Conservation (phyloP, 2,113 vertebrate genomes). For the Ancistrus triradiatus region DNA sequence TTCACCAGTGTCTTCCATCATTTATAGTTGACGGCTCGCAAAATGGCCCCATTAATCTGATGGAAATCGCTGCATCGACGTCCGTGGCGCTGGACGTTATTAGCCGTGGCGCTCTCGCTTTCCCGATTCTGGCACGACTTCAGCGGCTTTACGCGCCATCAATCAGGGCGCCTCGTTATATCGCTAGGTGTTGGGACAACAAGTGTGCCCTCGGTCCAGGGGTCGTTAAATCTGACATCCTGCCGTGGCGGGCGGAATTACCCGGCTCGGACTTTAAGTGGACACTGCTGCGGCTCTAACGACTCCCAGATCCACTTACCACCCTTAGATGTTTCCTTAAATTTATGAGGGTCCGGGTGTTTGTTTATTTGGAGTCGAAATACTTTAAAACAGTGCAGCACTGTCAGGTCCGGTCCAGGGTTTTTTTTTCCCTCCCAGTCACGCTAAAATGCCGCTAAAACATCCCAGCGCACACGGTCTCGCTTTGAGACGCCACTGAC, state of each 20-base stretch:
- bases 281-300: constrained; percentile 32
- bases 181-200: constrained; percentile 31
- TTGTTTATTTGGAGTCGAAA: constrained; percentile 33
- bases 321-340: constrained; percentile 39
- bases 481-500: constrained; percentile 36
- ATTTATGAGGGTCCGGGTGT: constrained; percentile 20
- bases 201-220: constrained; percentile 31
- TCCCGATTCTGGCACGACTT: not conserved
- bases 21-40: constrained; percentile 27
- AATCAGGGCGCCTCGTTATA: constrained; percentile 21
- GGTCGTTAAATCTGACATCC: constrained; percentile 33
- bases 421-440: no score
- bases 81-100: constrained; percentile 9
- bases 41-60: constrained; percentile 36
- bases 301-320: constrained; percentile 40
- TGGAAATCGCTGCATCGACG: constrained; percentile 13
- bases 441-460: constrained; percentile 11
- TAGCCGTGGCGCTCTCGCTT: not conserved
- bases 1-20: constrained; percentile 29
- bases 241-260: constrained; percentile 10
- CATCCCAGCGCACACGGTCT: constrained; percentile 8
- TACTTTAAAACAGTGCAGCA: constrained; percentile 31
- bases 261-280: constrained; percentile 24
- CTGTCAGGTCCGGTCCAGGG: constrained; percentile 18
- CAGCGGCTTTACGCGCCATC: constrained; percentile 10